phyloP scores from a whole-genome alignment of 2,797 vertebrate species.

The Ibycter americanus region DNA sequence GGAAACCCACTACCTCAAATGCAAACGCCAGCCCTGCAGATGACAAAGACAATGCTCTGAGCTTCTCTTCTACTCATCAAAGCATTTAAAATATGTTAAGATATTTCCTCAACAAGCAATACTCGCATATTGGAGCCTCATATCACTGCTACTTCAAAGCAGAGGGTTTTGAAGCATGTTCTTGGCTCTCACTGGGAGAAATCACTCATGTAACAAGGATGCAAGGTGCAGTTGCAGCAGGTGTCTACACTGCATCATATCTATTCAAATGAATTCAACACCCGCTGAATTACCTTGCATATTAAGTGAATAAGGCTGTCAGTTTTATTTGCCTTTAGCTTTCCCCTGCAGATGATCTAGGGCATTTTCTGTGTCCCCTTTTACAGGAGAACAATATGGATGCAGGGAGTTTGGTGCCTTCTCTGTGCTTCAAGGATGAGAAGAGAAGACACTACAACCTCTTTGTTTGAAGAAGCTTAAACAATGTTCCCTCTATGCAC shows the following conservation, averaged over 20 bases:
- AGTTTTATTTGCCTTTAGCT: constrained; percentile 16
- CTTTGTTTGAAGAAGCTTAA: neutral
- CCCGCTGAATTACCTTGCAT: constrained; percentile 38
- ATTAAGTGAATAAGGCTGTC: constrained; percentile 35
- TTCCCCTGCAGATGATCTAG: neutral
- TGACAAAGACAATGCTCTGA: neutral
- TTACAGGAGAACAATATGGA: neutral
- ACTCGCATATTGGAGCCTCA: neutral
- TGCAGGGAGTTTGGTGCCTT: neutral
- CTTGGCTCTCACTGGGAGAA: constrained; percentile 55
- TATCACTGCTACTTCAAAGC: constrained; percentile 60
- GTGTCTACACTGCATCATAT: constrained; percentile 41
- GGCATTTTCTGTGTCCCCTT: neutral
- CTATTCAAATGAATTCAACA: constrained; percentile 64
- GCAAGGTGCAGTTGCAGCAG: constrained; percentile 47
- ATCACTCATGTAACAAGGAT: constrained; percentile 58
- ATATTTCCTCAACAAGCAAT: constrained; percentile 43
- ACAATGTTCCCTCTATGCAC: neutral
- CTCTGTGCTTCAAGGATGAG: neutral
- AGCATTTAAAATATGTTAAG: constrained; percentile 50
- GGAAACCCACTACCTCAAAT: neutral
- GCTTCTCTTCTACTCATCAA: constrained; percentile 22
- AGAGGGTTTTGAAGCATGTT: constrained; percentile 53
- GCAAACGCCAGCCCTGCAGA: constrained; percentile 8
- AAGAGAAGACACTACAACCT: neutral